Evolutionary conservation across 30 jellyfish, hydroid and myxozoan genomes (phyloP).

Genomic region (Mastigias papua): DNA sequence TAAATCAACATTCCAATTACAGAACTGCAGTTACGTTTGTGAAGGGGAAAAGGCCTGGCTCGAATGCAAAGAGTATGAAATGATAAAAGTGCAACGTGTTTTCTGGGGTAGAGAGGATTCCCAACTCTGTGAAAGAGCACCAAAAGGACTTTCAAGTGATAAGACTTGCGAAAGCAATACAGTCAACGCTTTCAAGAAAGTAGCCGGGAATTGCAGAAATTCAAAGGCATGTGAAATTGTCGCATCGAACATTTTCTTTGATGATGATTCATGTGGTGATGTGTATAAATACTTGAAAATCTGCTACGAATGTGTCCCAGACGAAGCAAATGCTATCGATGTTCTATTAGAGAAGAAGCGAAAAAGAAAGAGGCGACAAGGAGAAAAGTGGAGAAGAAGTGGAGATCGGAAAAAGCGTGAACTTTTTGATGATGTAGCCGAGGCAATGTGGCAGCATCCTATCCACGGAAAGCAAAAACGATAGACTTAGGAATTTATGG

Average conservation of each 20-base stretch:
- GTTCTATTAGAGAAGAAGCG: constrained; percentile 85
- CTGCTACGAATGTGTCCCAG: constrained; percentile 99
- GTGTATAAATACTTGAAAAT: constrained; percentile 91
- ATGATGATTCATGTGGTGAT: constrained; percentile 94
- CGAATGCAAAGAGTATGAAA: constrained; percentile 95
- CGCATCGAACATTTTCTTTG: constrained; percentile 99
- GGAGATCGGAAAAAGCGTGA: constrained; percentile 70
- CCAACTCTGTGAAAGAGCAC: constrained; percentile 94
- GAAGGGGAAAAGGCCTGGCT: constrained; percentile 99
- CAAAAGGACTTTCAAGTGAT: constrained; percentile 82
- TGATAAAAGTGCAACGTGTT: constrained; percentile 90
- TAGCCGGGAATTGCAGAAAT: constrained; percentile 87
- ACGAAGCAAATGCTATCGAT: constrained; percentile 95
- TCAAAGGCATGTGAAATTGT: constrained; percentile 95
- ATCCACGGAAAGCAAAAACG: constrained; percentile 60
- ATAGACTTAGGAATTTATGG: neutral
- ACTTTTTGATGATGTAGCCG: constrained; percentile 50
- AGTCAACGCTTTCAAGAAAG: constrained; percentile 93
- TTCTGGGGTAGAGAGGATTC: constrained; percentile 99
- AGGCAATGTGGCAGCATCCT: constrained; percentile 77
- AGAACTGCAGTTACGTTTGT: constrained; percentile 99
- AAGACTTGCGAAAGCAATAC: constrained; percentile 91
- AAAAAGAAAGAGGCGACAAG: constrained; percentile 78
- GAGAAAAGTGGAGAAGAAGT: constrained; percentile 78
- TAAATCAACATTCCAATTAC: neutral